Evolutionary conservation across 1,140 invertebrate species (phyloP), one percentile per base, ranked within the genome.

Genomic region (Nymphalis io): DNA sequence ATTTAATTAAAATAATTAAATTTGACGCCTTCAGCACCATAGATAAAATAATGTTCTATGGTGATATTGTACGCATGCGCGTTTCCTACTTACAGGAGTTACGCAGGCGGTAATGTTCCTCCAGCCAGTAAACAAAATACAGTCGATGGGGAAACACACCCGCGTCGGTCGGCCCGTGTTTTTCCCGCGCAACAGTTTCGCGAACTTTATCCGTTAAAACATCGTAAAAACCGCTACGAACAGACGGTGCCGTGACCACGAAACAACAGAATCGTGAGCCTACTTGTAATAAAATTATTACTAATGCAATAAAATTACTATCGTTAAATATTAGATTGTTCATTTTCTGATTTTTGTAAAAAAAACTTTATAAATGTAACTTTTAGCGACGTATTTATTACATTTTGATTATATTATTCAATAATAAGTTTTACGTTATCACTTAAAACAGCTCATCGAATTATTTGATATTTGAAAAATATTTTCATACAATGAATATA

Each of bases 31-130:
- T 13, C 5, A 20, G 3, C 21, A 12, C 15, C 20, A 27, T 55
- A 55, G 10, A 55, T 55, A 55, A 55, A 55, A n/a, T 12, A 55
- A 55, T 55, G 13, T 55, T 55, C 51, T 55, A 55, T 27, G 51
- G 16, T 27, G 51, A 15, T 27, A 21, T 23, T 15, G 15, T 18
- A 55, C 51, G 51, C 51, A 55, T 55, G 51, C 51, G 51, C 51
- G 51, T 55, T 15, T 27, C 23, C 51, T 10, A 20, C 51, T 21
- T 55, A 15, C 21, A 15, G 13, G 51, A 21, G 12, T 27, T 27
- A 55, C 23, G 51, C 51, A 55, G 13, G 21, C 23, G 12, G 21
- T 27, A 44, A 13, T 20, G 10, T 53, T 21, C 48, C 18, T 21
- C 48, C 18, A 53, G 51, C 23, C 51, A 55, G 51, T 55, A 55